Percentiles rank a stretch among this genome's conserved stretches.
phyloP scores from a whole-genome alignment of 2,113 vertebrate genomes.

The Lethenteron reissneri region DNA sequence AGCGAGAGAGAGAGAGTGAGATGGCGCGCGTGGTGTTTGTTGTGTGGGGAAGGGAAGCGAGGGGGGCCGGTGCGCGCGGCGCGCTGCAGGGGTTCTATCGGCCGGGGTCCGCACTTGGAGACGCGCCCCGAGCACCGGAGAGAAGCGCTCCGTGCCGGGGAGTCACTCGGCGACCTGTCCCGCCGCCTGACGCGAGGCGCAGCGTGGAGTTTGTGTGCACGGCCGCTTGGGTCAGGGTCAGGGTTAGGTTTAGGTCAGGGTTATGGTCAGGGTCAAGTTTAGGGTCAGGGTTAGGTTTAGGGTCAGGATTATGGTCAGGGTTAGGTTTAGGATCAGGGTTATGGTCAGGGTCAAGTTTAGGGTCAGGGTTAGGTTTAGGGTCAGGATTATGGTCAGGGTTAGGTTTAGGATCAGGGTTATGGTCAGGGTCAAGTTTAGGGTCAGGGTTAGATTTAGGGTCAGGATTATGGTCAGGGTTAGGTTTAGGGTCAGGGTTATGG shows the following conservation, averaged over 20 bases:
- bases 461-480: not conserved
- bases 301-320: not conserved
- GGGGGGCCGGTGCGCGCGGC: too few species aligned
- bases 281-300: not conserved
- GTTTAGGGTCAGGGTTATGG: not conserved
- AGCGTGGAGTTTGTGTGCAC: not conserved
- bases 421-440: not conserved
- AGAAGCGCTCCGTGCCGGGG: too few species aligned
- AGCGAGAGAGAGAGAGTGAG: too few species aligned
- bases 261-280: not conserved
- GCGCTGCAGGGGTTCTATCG: too few species aligned
- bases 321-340: not conserved
- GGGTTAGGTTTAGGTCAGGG: conserved; percentile 3
- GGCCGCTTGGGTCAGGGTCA: not conserved
- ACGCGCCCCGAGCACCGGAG: too few species aligned
- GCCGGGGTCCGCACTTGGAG: too few species aligned
- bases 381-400: not conserved
- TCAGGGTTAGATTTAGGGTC: not conserved
- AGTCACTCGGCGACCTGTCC: too few species aligned
- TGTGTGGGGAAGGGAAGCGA: too few species aligned
- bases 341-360: too few species aligned
- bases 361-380: not conserved
- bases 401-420: not conserved
- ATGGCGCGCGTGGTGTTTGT: too few species aligned
- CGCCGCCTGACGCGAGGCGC: too few species aligned